phyloP scores from a whole-genome alignment of 2,797 vertebrate species.

The Chlorospingus semifuscus region DNA sequence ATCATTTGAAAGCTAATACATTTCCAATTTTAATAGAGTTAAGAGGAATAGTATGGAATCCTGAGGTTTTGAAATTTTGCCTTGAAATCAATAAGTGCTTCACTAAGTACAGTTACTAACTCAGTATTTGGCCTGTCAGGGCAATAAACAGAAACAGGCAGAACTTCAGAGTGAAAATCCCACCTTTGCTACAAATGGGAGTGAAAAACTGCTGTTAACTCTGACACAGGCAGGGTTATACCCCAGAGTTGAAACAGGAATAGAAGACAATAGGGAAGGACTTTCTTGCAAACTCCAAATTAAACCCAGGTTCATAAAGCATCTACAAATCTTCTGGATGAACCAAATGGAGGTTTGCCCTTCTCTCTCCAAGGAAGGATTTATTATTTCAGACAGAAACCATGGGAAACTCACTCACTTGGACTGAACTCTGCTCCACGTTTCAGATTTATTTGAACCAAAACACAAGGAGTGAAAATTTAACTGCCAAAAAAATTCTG shows the following conservation, averaged over 20 bases:
- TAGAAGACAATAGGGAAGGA: background rate
- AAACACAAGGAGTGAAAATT: constrained; percentile 30
- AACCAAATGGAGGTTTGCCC: constrained; percentile 7
- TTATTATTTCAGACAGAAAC: constrained; percentile 43
- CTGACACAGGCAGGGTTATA: background rate
- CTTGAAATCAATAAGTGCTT: constrained; percentile 3
- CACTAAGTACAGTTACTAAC: background rate
- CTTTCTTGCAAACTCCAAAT: constrained; percentile 13
- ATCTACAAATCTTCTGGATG: constrained; percentile 13
- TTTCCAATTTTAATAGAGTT: background rate
- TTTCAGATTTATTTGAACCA: constrained; percentile 39
- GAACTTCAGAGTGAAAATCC: background rate
- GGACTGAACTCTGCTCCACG: background rate
- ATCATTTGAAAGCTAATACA: background rate
- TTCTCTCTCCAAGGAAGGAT: background rate
- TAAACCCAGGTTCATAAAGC: constrained; percentile 33
- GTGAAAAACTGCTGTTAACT: background rate
- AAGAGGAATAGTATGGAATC: background rate
- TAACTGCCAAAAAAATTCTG: constrained; percentile 25
- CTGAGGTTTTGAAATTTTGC: background rate
- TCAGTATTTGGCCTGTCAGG: background rate
- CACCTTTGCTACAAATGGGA: background rate
- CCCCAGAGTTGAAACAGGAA: background rate
- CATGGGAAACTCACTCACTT: constrained; percentile 45
- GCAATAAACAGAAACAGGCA: background rate